Percentiles rank a stretch among this genome's conserved stretches.
phyloP scores from a whole-genome alignment of 1,140 invertebrate genomes.

The Pteromalus puparum region DNA sequence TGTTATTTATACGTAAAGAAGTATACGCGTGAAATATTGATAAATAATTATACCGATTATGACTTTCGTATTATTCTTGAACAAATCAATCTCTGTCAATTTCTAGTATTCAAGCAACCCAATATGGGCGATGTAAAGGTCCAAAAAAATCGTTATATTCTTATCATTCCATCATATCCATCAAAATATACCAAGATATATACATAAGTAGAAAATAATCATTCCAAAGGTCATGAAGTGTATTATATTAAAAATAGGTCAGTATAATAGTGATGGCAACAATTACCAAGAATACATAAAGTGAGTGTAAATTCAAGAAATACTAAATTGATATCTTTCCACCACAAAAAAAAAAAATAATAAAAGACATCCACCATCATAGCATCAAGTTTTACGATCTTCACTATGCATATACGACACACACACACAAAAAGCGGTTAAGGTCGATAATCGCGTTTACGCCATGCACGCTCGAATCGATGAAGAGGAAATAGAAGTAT shows the following conservation, averaged over 20 bases:
- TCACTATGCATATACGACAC: neutral
- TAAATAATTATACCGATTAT: too few species aligned
- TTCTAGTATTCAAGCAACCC: neutral
- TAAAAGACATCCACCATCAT: slow-evolving; percentile 15
- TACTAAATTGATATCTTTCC: neutral
- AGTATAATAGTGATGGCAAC: too few species aligned
- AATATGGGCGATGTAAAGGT: neutral
- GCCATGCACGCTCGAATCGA: slow-evolving; percentile 34
- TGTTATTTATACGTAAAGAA: too few species aligned
- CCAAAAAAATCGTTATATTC: neutral
- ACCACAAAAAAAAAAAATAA: neutral
- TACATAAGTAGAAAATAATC: neutral
- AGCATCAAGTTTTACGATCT: slow-evolving; percentile 45
- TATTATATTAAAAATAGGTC: neutral
- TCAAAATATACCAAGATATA: neutral
- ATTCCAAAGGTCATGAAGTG: neutral
- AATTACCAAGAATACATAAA: slow-evolving; percentile 1
- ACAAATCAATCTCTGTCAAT: neutral
- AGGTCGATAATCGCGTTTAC: slow-evolving; percentile 42
- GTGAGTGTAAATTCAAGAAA: neutral
- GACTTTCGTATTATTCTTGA: neutral
- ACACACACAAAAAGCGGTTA: slow-evolving; percentile 23
- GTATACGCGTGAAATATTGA: too few species aligned
- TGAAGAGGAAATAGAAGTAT: neutral
- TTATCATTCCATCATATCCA: slow-evolving; percentile 8